These are phyloP conservation scores for Brachionus rotundiformis DNA, from an alignment of 1,140 invertebrate species.

Conservation along the genomic window DNA sequence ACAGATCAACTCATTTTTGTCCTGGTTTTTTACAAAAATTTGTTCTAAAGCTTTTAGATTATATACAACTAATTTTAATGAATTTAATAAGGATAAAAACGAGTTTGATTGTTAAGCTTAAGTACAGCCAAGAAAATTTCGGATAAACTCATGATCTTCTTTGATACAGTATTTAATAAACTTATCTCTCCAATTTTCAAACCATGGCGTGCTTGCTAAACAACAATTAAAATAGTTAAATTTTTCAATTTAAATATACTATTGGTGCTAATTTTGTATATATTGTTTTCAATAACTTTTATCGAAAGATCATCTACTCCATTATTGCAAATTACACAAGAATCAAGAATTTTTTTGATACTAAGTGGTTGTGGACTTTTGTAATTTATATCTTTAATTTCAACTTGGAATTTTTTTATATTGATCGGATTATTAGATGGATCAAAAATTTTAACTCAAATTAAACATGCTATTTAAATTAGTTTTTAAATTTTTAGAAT, in stretches of 20 bases:
- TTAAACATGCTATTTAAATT: constrained; percentile 34
- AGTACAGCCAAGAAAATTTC: constrained; percentile 84
- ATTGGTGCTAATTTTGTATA: not conserved
- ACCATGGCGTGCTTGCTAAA: constrained; percentile 82
- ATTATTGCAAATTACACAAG: constrained; percentile 68
- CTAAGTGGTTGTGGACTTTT: constrained; percentile 78
- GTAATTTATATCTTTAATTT: constrained; percentile 77
- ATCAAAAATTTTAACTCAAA: constrained; percentile 77
- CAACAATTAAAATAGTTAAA: constrained; percentile 52
- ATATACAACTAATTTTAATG: no score
- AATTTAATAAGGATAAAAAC: no score
- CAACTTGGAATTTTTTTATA: constrained; percentile 78
- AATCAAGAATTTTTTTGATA: constrained; percentile 76
- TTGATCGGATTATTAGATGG: constrained; percentile 73
- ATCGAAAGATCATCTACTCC: constrained; percentile 57
- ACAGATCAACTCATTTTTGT: not conserved
- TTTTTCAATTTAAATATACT: constrained; percentile 47
- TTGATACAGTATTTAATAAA: constrained; percentile 85
- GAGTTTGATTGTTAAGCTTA: no score
- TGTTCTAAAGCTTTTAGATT: no score
- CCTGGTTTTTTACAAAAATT: no score
- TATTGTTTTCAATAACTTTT: constrained; percentile 58
- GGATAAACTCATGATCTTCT: constrained; percentile 90
- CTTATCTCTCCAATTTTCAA: constrained; percentile 87
- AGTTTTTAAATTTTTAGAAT: not conserved